A percentile compares a stretch with the other conserved stretches of the same genome.
Conservation (phyloP, 2,888 invertebrate genomes). For the Thyatira batis region DNA sequence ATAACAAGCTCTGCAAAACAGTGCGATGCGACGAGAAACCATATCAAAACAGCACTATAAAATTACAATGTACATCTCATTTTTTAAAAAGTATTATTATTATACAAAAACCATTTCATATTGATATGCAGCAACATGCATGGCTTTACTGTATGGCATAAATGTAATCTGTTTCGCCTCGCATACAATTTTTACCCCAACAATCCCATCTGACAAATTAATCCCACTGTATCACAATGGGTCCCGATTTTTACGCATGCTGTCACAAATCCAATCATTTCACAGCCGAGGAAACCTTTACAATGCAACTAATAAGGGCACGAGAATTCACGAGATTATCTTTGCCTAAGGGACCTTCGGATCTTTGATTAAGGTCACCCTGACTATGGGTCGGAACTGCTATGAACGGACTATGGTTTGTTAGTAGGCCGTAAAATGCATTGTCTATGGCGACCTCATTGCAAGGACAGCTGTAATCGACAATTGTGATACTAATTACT, state of each 20-base stretch:
- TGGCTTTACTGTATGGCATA: neutral
- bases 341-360: slow-evolving; percentile 28
- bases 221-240: neutral
- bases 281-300: slow-evolving; percentile 24
- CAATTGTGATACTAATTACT: slow-evolving; percentile 49
- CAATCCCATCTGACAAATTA: neutral
- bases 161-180: neutral
- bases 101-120: neutral
- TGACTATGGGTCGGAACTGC: neutral
- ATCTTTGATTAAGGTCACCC: slow-evolving; percentile 31
- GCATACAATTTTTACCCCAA: neutral
- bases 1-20: no score
- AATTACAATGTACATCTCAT: no score
- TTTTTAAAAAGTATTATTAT: no score
- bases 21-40: no score
- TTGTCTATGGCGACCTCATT: slow-evolving; percentile 44
- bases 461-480: slow-evolving; percentile 37
- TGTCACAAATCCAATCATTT: slow-evolving; percentile 21
- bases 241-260: slow-evolving; percentile 10
- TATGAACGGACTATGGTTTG: neutral
- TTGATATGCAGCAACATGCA: neutral
- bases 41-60: no score
- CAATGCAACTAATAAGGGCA: slow-evolving; percentile 17
- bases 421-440: slow-evolving; percentile 23
- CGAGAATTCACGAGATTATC: slow-evolving; percentile 21